A percentile compares a stretch with the other conserved stretches of the same genome.
Evolutionary conservation across 1,140 invertebrate species (phyloP).

Genomic region (Musca vetustissima): DNA sequence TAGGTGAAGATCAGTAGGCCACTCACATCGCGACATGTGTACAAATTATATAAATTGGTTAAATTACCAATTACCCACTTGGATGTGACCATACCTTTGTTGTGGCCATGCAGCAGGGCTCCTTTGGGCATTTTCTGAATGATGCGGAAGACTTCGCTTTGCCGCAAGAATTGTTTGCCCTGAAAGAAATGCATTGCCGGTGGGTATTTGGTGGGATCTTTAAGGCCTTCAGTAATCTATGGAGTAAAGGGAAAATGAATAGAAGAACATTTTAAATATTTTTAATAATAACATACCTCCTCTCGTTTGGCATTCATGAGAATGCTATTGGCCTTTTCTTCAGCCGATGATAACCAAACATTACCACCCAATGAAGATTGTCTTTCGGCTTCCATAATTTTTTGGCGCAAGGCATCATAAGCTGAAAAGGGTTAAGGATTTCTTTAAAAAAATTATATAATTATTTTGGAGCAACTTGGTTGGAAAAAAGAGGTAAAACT

Average conservation of each 20-base stretch:
- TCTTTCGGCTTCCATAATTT: constrained; percentile 49
- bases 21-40: constrained; percentile 63
- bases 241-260: background rate
- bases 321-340: constrained; percentile 50
- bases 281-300: constrained; percentile 28
- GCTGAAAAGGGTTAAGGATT: constrained; percentile 32
- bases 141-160: constrained; percentile 70
- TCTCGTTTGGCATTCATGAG: constrained; percentile 51
- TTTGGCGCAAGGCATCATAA: constrained; percentile 46
- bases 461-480: no score
- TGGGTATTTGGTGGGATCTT: constrained; percentile 53
- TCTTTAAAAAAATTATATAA: no score
- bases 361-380: constrained; percentile 42
- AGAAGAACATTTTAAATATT: background rate
- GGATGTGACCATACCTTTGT: constrained; percentile 65
- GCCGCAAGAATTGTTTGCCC: constrained; percentile 63
- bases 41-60: constrained; percentile 70
- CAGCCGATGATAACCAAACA: constrained; percentile 45
- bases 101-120: constrained; percentile 72
- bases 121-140: constrained; percentile 74
- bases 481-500: no score
- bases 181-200: constrained; percentile 70
- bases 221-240: constrained; percentile 45
- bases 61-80: constrained; percentile 70
- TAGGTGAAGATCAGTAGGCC: constrained; percentile 53